Evolutionary conservation across 2,113 vertebrate species (phyloP).

Genomic region (Cettia cetti): DNA sequence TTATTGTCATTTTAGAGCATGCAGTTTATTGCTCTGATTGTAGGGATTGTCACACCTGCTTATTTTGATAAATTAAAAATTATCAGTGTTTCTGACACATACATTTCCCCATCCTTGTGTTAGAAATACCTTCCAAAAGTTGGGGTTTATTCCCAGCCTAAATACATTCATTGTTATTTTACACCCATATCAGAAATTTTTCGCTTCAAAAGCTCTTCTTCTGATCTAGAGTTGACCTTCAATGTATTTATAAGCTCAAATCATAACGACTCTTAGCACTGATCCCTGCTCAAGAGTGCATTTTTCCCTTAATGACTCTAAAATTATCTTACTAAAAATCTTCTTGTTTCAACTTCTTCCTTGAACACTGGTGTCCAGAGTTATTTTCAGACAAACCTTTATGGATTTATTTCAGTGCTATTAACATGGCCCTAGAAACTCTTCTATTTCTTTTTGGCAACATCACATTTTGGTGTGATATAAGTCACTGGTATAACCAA

Average conservation of each 20-base stretch:
- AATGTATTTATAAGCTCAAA: not conserved
- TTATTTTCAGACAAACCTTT: not conserved
- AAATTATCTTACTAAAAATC: not conserved
- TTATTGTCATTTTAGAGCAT: not conserved
- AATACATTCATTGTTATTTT: not conserved
- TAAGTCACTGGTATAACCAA: not conserved
- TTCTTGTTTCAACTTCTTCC: not conserved
- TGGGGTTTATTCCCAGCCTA: too few relatives aligned
- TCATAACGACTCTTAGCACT: not conserved
- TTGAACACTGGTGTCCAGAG: not conserved
- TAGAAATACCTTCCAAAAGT: not conserved
- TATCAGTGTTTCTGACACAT: not conserved
- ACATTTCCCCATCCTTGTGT: not conserved
- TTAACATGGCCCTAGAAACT: not conserved
- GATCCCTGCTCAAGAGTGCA: not conserved
- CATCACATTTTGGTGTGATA: not conserved
- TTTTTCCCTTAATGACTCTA: not conserved
- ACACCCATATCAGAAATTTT: not conserved
- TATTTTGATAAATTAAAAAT: not conserved
- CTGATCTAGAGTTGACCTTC: not conserved
- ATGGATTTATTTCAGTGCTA: not conserved
- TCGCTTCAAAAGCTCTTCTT: not conserved
- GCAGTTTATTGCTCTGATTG: not conserved
- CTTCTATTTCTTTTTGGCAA: not conserved
- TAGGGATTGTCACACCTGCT: not conserved